Percentiles rank a stretch among this genome's conserved stretches.
These are phyloP conservation scores for Brachionus calyciflorus DNA, from an alignment of 1,140 invertebrate species.

Conservation along the genomic window DNA sequence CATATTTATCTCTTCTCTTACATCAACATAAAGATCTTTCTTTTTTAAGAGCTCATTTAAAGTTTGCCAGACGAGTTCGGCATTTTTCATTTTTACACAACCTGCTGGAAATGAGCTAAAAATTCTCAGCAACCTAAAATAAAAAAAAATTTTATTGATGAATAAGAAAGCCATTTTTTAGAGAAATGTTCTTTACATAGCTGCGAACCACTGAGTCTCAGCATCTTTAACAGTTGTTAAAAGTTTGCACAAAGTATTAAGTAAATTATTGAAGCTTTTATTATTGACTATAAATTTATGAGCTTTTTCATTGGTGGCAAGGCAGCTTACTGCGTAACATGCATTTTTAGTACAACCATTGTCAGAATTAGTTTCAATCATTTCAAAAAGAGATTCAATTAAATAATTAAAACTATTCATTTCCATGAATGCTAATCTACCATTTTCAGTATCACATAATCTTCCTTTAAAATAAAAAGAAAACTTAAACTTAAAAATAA, in stretches of 20 bases:
- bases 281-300: constrained; percentile 48
- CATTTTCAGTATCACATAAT: constrained; percentile 8
- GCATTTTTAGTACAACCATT: constrained; percentile 59
- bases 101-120: constrained; percentile 9
- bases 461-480: background rate
- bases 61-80: background rate
- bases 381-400: constrained; percentile 51
- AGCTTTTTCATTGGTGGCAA: constrained; percentile 56
- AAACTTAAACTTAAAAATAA: background rate
- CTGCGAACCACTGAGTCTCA: constrained; percentile 61
- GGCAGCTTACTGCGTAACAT: constrained; percentile 60
- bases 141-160: background rate
- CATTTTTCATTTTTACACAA: constrained; percentile 26
- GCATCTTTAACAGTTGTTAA: constrained; percentile 51
- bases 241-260: constrained; percentile 18
- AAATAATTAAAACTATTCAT: background rate
- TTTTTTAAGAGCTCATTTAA: background rate
- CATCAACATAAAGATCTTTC: constrained; percentile 7
- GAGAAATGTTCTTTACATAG: no score
- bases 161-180: background rate
- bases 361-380: constrained; percentile 55
- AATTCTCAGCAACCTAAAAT: constrained; percentile 30
- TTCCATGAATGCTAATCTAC: background rate
- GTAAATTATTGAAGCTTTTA: background rate
- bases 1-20: constrained; percentile 29